A percentile compares a stretch with the other conserved stretches of the same genome.
These are phyloP conservation scores for Dicycla oo DNA, from an alignment of 2,888 invertebrate genomes.

Conservation along the genomic window DNA sequence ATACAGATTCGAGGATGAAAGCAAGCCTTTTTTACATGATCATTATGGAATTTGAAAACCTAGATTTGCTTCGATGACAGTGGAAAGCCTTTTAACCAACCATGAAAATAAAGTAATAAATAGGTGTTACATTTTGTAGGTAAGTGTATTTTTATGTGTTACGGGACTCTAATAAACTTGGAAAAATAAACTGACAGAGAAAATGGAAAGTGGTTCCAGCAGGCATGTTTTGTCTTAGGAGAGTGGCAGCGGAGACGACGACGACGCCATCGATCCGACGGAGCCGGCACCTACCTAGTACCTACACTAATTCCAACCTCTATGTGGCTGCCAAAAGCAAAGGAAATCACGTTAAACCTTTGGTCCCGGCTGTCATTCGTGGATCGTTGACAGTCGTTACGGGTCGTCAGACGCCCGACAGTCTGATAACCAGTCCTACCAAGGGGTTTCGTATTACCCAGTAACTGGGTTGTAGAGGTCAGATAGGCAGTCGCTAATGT, in stretches of 20 bases:
- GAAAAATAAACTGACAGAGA: conserved; percentile 59
- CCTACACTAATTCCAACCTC: conserved; percentile 26
- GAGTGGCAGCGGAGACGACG: conserved; percentile 44
- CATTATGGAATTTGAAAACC: conserved; percentile 35
- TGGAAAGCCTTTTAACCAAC: conserved; percentile 49
- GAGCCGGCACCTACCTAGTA: conserved; percentile 26
- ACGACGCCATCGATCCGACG: conserved; percentile 61
- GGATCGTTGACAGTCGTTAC: too few relatives aligned
- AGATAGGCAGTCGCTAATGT: too few relatives aligned
- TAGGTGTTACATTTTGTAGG: conserved; percentile 12
- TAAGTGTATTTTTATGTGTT: conserved; percentile 9
- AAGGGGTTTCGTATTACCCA: too few relatives aligned
- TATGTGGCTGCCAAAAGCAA: not conserved
- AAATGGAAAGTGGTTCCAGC: conserved; percentile 62
- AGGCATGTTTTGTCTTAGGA: conserved; percentile 61
- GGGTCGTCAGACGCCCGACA: too few relatives aligned
- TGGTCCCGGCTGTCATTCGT: too few relatives aligned
- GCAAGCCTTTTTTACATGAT: conserved; percentile 5
- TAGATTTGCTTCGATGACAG: conserved; percentile 27
- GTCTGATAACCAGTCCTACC: too few relatives aligned
- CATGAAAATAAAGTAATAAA: conserved; percentile 22
- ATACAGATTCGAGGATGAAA: not conserved
- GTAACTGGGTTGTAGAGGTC: too few relatives aligned
- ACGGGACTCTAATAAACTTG: conserved; percentile 51
- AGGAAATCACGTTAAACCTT: too few relatives aligned